Base-by-base conservation (phyloP, 2,797 vertebrate species). In the Parambassis ranga region DNA sequence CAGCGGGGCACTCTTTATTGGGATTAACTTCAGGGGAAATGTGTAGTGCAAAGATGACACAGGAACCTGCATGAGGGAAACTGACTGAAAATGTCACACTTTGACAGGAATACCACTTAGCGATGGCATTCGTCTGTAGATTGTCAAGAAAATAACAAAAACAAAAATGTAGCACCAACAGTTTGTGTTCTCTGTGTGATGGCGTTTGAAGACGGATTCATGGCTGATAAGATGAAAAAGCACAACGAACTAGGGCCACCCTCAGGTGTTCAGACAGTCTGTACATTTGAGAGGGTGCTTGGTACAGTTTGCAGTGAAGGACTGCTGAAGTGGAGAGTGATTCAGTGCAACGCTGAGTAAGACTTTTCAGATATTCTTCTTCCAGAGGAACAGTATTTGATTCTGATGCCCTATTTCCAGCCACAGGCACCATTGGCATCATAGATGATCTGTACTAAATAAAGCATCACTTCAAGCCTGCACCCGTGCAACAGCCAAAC, bases 101-200 rank as follows among this genome's bases (percentile, higher is more conserved):
- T 77, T 76, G 56, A 85, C 77, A 71, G 81, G 67, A 82, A 81
- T 72, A 47, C 82, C 72, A 80, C 77, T 70, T 58, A 30, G 83
- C 52, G 75, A 82, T 81, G 85, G 83, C 53, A 75, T 82, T 92
- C 90, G 94, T 93, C 92, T 94, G 92, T 91, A 92, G 96, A 98
- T 98, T 98, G 97, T 98, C 95, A 15, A 36, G 32, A 90, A 93
- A 91, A 82, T 18, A 66, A 14, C 31, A 41, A 53, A 27, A 27
- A 35, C 71, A 41, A 92, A 92, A 86, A 94, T 94, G 92, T 89
- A 95, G 94, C 95, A 96, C 92, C 90, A 92, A 92, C 89, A 90
- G 81, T 86, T 75, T 69, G 65, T 74, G 53, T 83, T 76, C 79
- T 83, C 74, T 32, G 62, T 63, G 75, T 67, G 78, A 73, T 52